Conservation (phyloP, 92 coral and sea anemone genomes). For the Palythoa grandis region DNA sequence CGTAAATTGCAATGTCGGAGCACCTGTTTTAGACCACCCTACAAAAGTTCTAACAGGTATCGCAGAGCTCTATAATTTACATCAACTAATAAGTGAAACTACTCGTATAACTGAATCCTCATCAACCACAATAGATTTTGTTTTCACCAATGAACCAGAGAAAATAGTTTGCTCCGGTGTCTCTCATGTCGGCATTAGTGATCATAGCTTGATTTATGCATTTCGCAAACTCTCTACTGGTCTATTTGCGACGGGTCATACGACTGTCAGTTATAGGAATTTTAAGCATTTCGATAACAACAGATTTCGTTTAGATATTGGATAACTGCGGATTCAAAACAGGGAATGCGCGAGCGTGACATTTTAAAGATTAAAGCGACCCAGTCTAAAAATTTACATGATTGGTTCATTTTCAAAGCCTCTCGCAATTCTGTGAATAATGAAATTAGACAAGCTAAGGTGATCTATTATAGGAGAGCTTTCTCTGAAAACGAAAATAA, state of each 20-base stretch:
- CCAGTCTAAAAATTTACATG: not conserved
- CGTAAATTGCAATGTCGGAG: constrained; percentile 37
- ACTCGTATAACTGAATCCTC: constrained; percentile 48
- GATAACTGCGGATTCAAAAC: constrained; percentile 45
- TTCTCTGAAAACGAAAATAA: constrained; percentile 29
- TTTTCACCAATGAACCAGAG: constrained; percentile 48
- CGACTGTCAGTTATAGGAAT: constrained; percentile 46
- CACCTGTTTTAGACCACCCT: constrained; percentile 30
- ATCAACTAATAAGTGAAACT: constrained; percentile 45
- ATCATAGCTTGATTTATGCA: constrained; percentile 66
- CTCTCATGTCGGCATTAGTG: constrained; percentile 65
- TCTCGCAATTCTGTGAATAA: constrained; percentile 51
- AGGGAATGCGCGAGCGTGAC: constrained; percentile 28
- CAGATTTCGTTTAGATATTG: constrained; percentile 1
- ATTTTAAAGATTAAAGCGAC: constrained; percentile 5
- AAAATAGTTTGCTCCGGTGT: constrained; percentile 49
- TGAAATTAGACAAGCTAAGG: constrained; percentile 53
- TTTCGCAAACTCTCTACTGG: constrained; percentile 65
- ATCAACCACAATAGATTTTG: constrained; percentile 43
- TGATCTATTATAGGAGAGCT: constrained; percentile 47
- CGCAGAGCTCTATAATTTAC: constrained; percentile 32
- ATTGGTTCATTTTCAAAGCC: constrained; percentile 50
- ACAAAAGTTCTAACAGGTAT: constrained; percentile 26
- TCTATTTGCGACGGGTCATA: constrained; percentile 50
- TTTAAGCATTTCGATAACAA: constrained; percentile 18